Percentiles rank a stretch among this genome's conserved stretches.
Evolutionary conservation across 2,797 vertebrate species (phyloP).

Genomic region (Bradypodion pumilum): DNA sequence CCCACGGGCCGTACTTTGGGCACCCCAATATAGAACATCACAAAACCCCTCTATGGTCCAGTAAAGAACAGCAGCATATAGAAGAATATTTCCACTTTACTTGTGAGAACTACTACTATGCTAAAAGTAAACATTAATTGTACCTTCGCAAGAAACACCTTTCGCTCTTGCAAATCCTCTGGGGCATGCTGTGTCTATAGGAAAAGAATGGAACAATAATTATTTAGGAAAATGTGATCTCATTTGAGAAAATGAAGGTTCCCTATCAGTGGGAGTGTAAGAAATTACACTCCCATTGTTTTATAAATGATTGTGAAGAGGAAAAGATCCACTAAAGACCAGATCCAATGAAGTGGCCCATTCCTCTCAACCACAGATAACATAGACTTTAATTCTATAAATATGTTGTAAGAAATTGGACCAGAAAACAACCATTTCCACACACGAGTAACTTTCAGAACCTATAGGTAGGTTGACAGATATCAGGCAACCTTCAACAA

Average conservation of each 20-base stretch:
- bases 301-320: background rate
- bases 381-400: background rate
- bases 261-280: background rate
- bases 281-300: background rate
- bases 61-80: background rate
- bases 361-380: background rate
- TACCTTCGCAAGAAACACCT: slow-evolving; percentile 80
- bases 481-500: too few species aligned
- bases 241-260: background rate
- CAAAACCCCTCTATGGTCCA: background rate
- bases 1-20: too few species aligned
- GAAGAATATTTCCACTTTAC: background rate
- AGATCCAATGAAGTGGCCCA: background rate
- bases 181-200: slow-evolving; percentile 75
- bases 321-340: accelerated
- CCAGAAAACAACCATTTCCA: background rate
- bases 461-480: too few species aligned
- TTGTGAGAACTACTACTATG: background rate
- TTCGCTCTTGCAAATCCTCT: slow-evolving; percentile 79
- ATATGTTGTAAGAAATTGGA: background rate
- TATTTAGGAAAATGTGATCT: background rate
- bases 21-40: background rate
- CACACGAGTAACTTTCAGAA: background rate
- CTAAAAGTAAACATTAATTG: slow-evolving; percentile 28
- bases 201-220: slow-evolving; percentile 34